Evolutionary conservation across 2,888 invertebrate genomes (phyloP).

Genomic region (Polymixis flavicincta): DNA sequence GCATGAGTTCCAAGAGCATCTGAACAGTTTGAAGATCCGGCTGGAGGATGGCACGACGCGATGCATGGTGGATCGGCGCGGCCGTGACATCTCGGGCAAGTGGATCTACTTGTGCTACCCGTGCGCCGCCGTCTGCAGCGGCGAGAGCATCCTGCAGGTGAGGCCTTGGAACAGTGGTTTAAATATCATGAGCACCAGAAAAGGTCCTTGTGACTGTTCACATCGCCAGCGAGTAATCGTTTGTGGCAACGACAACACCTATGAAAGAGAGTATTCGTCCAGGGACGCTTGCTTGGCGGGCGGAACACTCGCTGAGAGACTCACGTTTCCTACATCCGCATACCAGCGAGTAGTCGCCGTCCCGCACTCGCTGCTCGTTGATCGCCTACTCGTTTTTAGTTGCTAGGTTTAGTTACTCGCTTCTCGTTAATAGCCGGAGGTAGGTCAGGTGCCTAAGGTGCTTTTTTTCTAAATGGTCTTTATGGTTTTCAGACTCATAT

Average conservation of each 20-base stretch:
- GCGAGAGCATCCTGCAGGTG: slow-evolving; percentile 86
- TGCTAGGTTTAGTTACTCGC: background rate
- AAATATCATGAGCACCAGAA: background rate
- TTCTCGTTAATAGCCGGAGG: background rate
- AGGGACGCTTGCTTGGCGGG: background rate
- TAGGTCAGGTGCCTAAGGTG: background rate
- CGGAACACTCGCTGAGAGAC: background rate
- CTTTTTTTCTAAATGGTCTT: background rate
- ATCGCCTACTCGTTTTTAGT: background rate
- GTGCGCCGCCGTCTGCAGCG: slow-evolving; percentile 88
- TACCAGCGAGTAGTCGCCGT: background rate
- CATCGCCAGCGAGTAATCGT: background rate
- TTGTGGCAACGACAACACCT: background rate
- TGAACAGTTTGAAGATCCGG: slow-evolving; percentile 85
- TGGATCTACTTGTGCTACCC: slow-evolving; percentile 89
- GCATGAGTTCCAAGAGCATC: slow-evolving; percentile 84
- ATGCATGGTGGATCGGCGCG: slow-evolving; percentile 86
- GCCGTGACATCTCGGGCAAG: slow-evolving; percentile 83
- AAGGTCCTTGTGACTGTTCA: background rate
- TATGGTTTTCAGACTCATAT: slow-evolving; percentile 82
- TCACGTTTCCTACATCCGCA: background rate
- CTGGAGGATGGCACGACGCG: slow-evolving; percentile 85
- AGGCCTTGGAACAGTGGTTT: background rate
- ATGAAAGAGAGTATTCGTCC: background rate
- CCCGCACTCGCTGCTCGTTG: background rate